A percentile compares a stretch with the other conserved stretches of the same genome.
Conservation (phyloP, 2,888 invertebrate species). For the Luperina testacea region DNA sequence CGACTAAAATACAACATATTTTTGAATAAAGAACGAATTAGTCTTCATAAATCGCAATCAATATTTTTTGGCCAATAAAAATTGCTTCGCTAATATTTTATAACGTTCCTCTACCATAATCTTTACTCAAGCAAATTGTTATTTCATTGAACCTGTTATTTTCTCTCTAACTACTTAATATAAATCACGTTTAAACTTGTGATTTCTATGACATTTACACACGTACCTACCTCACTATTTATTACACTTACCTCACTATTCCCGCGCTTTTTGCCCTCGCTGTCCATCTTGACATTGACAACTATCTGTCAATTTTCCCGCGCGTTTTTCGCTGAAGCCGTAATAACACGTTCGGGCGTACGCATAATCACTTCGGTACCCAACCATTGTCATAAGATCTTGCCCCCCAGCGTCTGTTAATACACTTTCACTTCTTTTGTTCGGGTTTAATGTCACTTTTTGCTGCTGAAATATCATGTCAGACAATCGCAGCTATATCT, state of each 20-base stretch:
- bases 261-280: slow-evolving; percentile 53
- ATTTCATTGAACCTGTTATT: slow-evolving; percentile 30
- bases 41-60: slow-evolving; percentile 47
- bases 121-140: slow-evolving; percentile 10
- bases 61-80: slow-evolving; percentile 19
- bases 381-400: slow-evolving; percentile 72
- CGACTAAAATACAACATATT: slow-evolving; percentile 14
- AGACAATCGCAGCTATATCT: slow-evolving; percentile 76
- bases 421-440: slow-evolving; percentile 86
- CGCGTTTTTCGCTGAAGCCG: slow-evolving; percentile 62
- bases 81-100: slow-evolving; percentile 15
- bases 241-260: slow-evolving; percentile 48
- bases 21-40: slow-evolving; percentile 26
- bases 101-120: not conserved
- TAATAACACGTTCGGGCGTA: slow-evolving; percentile 67
- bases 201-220: slow-evolving; percentile 51
- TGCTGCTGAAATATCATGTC: slow-evolving; percentile 79
- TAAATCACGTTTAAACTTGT: slow-evolving; percentile 40
- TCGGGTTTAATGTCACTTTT: slow-evolving; percentile 79
- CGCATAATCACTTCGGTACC: slow-evolving; percentile 69
- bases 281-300: slow-evolving; percentile 44
- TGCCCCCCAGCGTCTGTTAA: slow-evolving; percentile 58
- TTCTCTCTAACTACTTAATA: slow-evolving; percentile 28
- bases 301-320: slow-evolving; percentile 44
- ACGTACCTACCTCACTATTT: too few relatives aligned